Conservation (phyloP, 2,113 vertebrate species). For the Cichladusa arquata region DNA sequence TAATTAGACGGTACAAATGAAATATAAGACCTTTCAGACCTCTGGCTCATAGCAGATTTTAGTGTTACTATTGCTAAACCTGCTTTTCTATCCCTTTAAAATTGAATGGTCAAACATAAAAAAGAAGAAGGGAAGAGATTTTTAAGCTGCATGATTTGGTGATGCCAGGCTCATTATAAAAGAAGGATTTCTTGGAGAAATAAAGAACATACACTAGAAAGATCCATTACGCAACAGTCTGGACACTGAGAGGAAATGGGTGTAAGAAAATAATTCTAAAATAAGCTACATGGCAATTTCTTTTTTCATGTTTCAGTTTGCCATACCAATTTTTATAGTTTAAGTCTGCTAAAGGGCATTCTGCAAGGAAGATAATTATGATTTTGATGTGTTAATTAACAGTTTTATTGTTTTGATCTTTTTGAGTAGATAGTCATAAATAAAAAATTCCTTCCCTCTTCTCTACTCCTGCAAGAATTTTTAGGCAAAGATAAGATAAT, state of each 20-base stretch:
- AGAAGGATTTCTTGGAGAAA: not conserved
- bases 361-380: not conserved
- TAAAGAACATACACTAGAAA: not conserved
- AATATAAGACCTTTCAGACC: constrained; percentile 1
- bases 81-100: not conserved
- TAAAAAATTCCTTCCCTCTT: not conserved
- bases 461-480: not conserved
- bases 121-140: not conserved
- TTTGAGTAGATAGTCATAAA: not conserved
- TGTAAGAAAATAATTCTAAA: not conserved
- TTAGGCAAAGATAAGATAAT: not conserved
- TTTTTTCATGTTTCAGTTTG: not conserved
- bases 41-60: not conserved
- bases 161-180: not conserved
- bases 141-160: not conserved
- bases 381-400: not conserved
- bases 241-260: not conserved
- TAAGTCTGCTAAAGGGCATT: not conserved
- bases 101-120: not conserved
- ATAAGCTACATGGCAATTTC: not conserved
- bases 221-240: not conserved
- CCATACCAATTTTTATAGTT: not conserved
- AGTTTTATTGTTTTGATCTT: not conserved
- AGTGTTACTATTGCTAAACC: not conserved
- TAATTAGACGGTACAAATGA: constrained; percentile 1